Base-by-base conservation (phyloP, 1,140 invertebrate species). In the Neotoxoptera formosana region DNA sequence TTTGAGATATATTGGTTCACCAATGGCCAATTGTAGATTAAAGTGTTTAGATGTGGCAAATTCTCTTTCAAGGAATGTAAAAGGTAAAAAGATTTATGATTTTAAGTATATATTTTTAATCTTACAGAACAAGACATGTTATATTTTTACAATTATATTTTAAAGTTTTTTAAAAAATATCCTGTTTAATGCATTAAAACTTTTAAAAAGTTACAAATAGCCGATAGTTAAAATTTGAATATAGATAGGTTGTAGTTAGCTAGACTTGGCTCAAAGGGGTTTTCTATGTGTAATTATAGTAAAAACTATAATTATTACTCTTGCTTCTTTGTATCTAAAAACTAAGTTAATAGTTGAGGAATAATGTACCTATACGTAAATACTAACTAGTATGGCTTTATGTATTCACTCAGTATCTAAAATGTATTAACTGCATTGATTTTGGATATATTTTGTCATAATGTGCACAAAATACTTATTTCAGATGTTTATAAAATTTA, bases 1-100 rank as follows among this genome's bases (percentile, higher is more conserved):
- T n/a, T 89, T 51, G 17, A 89, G 34, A 89, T 89, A 53, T 89
- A 51, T 56, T 51, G 34, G 87, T 36, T 89, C 87, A 11, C 87
- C 87, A 36, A 89, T 53, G 30, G 23, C 48, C n/a, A 36, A 9
- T 51, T 89, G 87, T 53, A 89, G 87, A 53, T 56, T 17, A 20
- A 89, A 56, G 51, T 89, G 87, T 20, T 53, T 53, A 36, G 21
- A 89, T 34, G 23, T 89, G n/a, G 87, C 87, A 53, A 89, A 53
- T 34, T 53, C 34, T 8, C 87, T 89, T 53, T 48, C 87, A 34
- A 36, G 34, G 34, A 89, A 89, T 51, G 87, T 89, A 53, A 89
- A 89, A 56, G 87, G 87, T 89, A 89, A 89, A 21, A 47, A n/a
- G 4, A 67, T 17, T n/a, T 17, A n/a, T 0, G 17, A 67, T n/a